Evolutionary conservation across 2,113 vertebrate genomes (phyloP).

Genomic region (Piaya cayana): DNA sequence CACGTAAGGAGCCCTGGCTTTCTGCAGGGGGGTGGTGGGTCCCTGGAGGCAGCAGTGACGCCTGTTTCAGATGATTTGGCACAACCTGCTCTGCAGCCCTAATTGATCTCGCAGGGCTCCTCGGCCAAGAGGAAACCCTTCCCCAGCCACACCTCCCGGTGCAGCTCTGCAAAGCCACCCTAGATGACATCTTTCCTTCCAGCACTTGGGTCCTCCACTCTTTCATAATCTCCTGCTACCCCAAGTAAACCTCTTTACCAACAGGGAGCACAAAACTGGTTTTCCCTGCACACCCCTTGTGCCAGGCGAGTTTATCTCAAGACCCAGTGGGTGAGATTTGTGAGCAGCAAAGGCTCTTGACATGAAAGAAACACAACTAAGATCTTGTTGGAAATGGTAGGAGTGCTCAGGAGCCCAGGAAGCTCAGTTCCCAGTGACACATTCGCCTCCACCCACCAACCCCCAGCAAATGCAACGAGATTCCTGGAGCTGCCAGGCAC

Average conservation of each 20-base stretch:
- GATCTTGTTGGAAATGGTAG: not conserved
- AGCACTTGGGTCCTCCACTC: not conserved
- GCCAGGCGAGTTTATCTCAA: not conserved
- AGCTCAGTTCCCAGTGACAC: not conserved
- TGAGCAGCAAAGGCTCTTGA: not conserved
- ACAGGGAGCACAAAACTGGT: not conserved
- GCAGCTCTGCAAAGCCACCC: not conserved
- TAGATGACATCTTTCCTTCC: not conserved
- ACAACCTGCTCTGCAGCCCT: not conserved
- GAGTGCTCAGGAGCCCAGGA: not conserved
- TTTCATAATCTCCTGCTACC: rapidly evolving
- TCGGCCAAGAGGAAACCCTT: not conserved
- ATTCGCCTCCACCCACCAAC: not conserved
- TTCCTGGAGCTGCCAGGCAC: not conserved
- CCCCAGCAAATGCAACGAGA: not conserved
- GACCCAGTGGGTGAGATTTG: not conserved
- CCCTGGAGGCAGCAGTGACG: not conserved
- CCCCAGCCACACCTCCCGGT: not conserved
- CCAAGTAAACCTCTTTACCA: not conserved
- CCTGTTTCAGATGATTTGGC: not conserved
- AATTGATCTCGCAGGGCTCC: not conserved
- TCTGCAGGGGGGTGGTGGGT: not conserved
- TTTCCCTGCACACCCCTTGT: not conserved
- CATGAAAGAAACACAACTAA: not conserved
- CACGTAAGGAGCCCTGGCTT: rapidly evolving